Evolutionary conservation across 2,113 vertebrate genomes (phyloP).

Genomic region (Anguilla rostrata): DNA sequence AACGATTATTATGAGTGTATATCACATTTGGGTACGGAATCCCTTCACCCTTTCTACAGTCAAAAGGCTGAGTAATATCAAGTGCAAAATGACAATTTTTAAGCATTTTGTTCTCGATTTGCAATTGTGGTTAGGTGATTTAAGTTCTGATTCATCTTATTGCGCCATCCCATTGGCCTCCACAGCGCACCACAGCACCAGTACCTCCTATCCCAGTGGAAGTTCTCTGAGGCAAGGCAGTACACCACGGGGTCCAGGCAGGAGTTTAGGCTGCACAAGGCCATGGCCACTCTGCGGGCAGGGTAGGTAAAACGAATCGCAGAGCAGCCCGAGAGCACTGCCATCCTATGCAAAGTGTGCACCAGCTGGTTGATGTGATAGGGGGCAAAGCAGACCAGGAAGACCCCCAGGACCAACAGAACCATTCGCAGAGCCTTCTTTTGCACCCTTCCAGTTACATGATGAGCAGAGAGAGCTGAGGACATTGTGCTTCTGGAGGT

Average conservation of each 20-base stretch:
- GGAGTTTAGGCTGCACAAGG: constrained; percentile 44
- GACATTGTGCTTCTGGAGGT: constrained; percentile 56
- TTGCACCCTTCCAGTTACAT: constrained; percentile 58
- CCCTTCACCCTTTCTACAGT: too few species aligned
- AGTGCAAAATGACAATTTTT: too few species aligned
- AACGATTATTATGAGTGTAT: too few species aligned
- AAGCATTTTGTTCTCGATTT: too few species aligned
- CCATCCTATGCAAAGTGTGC: constrained; percentile 64
- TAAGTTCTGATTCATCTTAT: too few species aligned
- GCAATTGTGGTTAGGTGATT: too few species aligned
- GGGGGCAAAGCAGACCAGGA: constrained; percentile 81
- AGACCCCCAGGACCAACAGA: constrained; percentile 75
- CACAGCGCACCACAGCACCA: neutral
- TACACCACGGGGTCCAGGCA: constrained; percentile 48
- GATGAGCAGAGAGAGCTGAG: constrained; percentile 14
- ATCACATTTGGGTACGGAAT: too few species aligned
- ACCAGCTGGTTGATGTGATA: constrained; percentile 76
- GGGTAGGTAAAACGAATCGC: constrained; percentile 56
- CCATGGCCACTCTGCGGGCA: constrained; percentile 49
- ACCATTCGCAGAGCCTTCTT: constrained; percentile 74
- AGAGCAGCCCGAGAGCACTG: constrained; percentile 44
- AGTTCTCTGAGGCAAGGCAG: constrained; percentile 37
- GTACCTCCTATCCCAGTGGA: constrained; percentile 1
- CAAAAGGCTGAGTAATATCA: too few species aligned
- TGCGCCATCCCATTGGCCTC: neutral